Evolutionary conservation across 2,113 vertebrate species (phyloP).

Genomic region (Sturnus vulgaris): DNA sequence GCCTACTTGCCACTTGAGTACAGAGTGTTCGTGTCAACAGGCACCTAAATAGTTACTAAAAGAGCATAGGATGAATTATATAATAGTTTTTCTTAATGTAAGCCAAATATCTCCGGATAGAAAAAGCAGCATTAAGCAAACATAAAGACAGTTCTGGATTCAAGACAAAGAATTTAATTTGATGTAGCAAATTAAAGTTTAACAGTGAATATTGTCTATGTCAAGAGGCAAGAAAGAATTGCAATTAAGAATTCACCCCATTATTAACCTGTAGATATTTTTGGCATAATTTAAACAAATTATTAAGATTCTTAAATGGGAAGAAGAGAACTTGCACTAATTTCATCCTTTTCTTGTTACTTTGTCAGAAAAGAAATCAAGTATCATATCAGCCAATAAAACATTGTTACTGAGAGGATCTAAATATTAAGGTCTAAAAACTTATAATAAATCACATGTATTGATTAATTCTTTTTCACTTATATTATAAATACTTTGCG

Average conservation of each 20-base stretch:
- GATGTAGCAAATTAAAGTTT: conserved; percentile 61
- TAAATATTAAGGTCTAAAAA: not conserved
- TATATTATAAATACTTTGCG: not conserved
- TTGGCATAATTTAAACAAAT: conserved; percentile 41
- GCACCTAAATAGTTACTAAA: conserved; percentile 39
- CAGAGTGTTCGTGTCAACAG: not conserved
- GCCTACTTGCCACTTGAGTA: not conserved
- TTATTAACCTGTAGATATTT: conserved; percentile 61
- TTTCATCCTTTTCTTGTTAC: not conserved
- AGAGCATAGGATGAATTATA: conserved; percentile 15
- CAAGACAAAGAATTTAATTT: conserved; percentile 59
- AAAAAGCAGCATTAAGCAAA: conserved; percentile 40
- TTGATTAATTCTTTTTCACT: not conserved
- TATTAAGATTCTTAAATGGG: not conserved
- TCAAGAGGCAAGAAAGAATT: conserved; percentile 39
- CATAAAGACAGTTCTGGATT: conserved; percentile 8
- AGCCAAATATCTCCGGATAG: conserved; percentile 15
- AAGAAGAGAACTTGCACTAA: not conserved
- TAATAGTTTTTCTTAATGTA: conserved; percentile 19
- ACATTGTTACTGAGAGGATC: not conserved
- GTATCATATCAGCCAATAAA: not conserved
- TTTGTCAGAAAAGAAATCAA: not conserved
- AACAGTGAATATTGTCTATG: conserved; percentile 45
- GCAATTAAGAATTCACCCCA: conserved; percentile 46
- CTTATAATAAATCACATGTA: not conserved